Evolutionary conservation across 2,888 invertebrate genomes (phyloP).

Genomic region (Zhuqinia jingwanae): DNA sequence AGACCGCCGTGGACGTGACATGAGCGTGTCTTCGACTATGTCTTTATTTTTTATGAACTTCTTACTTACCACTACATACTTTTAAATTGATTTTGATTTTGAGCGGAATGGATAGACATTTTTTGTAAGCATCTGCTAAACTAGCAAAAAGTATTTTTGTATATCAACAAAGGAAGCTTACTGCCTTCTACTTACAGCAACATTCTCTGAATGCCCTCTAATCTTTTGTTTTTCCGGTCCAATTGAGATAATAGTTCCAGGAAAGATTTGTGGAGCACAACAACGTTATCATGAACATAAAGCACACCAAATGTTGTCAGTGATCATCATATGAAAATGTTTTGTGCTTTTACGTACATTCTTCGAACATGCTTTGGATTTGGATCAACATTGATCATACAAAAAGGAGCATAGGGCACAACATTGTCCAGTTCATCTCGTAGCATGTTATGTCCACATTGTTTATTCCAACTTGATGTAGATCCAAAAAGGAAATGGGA

Average conservation of each 20-base stretch:
- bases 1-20: not conserved
- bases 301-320: conserved; percentile 11
- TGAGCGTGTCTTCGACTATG: not conserved
- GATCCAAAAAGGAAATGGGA: not conserved
- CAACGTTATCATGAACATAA: not conserved
- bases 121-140: not conserved
- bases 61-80: too few species aligned
- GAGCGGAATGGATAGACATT: too few species aligned
- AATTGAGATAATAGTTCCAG: not conserved
- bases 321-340: not conserved
- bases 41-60: conserved; percentile 38
- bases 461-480: not conserved
- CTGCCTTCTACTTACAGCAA: not conserved
- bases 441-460: not conserved
- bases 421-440: not conserved
- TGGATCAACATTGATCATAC: not conserved
- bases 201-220: conserved; percentile 18
- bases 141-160: not conserved
- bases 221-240: conserved; percentile 47
- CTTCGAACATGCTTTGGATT: not conserved
- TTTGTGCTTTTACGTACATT: not conserved
- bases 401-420: not conserved
- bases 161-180: conserved; percentile 12
- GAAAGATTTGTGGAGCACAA: conserved; percentile 12
- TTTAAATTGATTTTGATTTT: not conserved